A percentile compares a stretch with the other conserved stretches of the same genome.
Evolutionary conservation across 2,888 invertebrate genomes (phyloP).

Genomic region (Bursaphelenchus okinawaensis): DNA sequence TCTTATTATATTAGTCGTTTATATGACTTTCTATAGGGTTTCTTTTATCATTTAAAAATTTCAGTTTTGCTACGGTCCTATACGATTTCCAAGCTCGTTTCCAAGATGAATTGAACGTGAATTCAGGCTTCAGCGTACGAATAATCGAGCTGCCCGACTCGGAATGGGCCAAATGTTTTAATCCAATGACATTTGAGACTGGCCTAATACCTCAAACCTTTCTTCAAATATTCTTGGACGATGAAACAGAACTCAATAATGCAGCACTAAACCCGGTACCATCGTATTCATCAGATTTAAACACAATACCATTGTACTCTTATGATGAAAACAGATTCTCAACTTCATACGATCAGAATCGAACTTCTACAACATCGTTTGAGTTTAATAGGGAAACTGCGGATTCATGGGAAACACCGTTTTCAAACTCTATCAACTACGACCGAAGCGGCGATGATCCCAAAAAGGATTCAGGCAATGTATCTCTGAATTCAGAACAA

Average conservation of each 20-base stretch:
- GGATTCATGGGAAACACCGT: not conserved
- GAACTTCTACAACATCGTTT: not conserved
- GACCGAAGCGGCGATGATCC: not conserved
- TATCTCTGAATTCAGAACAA: constrained; percentile 1
- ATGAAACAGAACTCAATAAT: constrained; percentile 22
- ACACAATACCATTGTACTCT: too few relatives aligned
- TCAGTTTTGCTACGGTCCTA: constrained; percentile 43
- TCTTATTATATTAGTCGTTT: not conserved
- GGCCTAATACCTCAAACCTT: constrained; percentile 48
- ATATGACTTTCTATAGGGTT: not conserved
- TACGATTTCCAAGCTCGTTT: constrained; percentile 42
- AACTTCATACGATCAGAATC: too few relatives aligned
- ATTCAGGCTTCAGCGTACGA: constrained; percentile 41
- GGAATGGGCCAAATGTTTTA: constrained; percentile 48
- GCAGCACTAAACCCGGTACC: not conserved
- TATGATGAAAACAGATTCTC: too few relatives aligned
- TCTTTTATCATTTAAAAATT: too few relatives aligned
- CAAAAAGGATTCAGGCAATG: constrained; percentile 8
- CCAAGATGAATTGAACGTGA: constrained; percentile 40
- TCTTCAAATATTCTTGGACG: constrained; percentile 48
- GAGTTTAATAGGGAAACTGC: not conserved
- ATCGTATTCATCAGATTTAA: not conserved
- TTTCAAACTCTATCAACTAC: not conserved
- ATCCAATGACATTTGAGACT: constrained; percentile 36
- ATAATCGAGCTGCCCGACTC: constrained; percentile 39